Conservation (phyloP, 2,888 invertebrate genomes). For the Labia minor region DNA sequence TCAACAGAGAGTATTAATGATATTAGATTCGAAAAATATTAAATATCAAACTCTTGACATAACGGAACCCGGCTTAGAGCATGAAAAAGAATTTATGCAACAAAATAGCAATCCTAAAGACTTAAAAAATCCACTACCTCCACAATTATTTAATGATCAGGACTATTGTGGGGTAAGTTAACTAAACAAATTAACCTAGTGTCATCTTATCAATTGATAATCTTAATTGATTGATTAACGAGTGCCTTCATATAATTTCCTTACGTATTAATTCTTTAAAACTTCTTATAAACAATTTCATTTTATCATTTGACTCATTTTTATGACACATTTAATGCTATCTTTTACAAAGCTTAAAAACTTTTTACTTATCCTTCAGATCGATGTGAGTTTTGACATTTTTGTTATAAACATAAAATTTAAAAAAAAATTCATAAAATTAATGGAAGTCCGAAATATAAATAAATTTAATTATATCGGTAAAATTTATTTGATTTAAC, state of each 20-base stretch:
- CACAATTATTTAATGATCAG: constrained; percentile 88
- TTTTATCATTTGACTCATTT: no score
- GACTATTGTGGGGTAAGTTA: constrained; percentile 80
- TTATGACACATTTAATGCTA: no score
- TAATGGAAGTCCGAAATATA: no score
- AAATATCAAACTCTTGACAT: constrained; percentile 87
- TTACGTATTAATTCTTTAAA: neutral
- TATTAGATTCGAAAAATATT: constrained; percentile 82
- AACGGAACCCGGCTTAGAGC: constrained; percentile 82
- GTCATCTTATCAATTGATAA: neutral
- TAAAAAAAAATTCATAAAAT: no score
- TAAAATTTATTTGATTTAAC: neutral
- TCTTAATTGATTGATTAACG: neutral
- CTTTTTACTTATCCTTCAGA: no score
- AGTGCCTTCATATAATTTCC: neutral
- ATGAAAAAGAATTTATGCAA: constrained; percentile 85
- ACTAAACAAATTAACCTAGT: neutral
- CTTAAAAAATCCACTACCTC: constrained; percentile 73
- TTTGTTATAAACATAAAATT: no score
- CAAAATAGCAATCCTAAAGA: constrained; percentile 66
- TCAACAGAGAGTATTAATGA: constrained; percentile 87
- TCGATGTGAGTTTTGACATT: no score
- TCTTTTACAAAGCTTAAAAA: no score
- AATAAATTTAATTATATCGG: neutral
- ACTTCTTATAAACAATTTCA: no score